Evolutionary conservation across 2,797 vertebrate species (phyloP).

Genomic region (Siniperca obscura): DNA sequence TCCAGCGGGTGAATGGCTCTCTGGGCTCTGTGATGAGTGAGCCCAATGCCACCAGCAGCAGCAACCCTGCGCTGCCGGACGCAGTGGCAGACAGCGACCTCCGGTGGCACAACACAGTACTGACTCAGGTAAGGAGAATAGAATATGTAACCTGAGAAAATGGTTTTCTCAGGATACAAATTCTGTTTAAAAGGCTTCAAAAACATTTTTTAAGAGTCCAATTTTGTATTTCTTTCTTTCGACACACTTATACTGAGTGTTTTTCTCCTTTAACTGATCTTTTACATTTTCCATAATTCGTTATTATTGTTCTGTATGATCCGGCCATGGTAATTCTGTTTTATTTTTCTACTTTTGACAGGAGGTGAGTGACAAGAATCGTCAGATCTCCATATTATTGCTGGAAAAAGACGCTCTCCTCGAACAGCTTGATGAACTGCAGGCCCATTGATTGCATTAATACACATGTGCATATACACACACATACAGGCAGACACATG

Average conservation of each 20-base stretch:
- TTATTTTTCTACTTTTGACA: conserved; percentile 45
- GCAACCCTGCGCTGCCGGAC: conserved; percentile 54
- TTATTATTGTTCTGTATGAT: neutral
- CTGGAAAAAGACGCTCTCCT: conserved; percentile 77
- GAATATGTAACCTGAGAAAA: no score
- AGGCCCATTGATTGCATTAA: conserved; percentile 50
- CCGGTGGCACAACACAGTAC: conserved; percentile 80
- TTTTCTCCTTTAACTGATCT: neutral
- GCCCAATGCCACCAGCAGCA: conserved; percentile 67
- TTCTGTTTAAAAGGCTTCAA: neutral
- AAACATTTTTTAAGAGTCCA: no score
- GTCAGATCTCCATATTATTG: conserved; percentile 80
- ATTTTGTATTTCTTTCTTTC: neutral
- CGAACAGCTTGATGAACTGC: conserved; percentile 68
- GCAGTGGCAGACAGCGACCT: conserved; percentile 76
- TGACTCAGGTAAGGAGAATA: conserved; percentile 74
- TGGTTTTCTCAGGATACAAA: neutral
- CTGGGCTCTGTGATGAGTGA: conserved; percentile 83
- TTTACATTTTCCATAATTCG: neutral
- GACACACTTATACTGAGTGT: neutral
- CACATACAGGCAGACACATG: neutral
- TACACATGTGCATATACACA: neutral
- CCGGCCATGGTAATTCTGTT: no score
- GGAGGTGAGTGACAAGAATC: conserved; percentile 81
- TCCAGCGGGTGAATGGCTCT: conserved; percentile 82